A percentile compares a stretch with the other conserved stretches of the same genome.
These are phyloP conservation scores for Tenthredo mesomela DNA, from an alignment of 2,888 invertebrate genomes.

Conservation along the genomic window DNA sequence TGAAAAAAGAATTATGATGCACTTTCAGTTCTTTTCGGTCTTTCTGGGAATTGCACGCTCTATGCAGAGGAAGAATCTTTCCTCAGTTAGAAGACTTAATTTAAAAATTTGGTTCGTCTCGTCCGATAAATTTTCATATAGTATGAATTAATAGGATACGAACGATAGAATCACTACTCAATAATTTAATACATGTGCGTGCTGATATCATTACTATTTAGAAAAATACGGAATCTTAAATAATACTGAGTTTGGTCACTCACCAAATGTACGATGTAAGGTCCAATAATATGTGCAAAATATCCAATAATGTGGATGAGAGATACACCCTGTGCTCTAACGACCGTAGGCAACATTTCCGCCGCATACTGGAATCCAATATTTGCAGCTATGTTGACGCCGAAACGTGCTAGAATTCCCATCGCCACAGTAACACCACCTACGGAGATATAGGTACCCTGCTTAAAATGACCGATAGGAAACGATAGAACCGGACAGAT, in stretches of 20 bases:
- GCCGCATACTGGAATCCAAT: slow-evolving; percentile 95
- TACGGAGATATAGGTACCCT: slow-evolving; percentile 70
- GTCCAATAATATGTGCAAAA: slow-evolving; percentile 90
- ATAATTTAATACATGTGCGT: not conserved
- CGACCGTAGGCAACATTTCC: slow-evolving; percentile 92
- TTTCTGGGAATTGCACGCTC: too few species aligned
- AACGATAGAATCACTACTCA: too few species aligned
- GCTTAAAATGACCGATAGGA: too few species aligned
- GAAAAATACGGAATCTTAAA: not conserved
- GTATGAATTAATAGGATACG: too few species aligned
- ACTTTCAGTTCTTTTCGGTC: too few species aligned
- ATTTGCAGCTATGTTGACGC: slow-evolving; percentile 94
- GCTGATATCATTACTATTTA: not conserved
- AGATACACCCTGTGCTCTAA: slow-evolving; percentile 92
- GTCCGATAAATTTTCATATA: too few species aligned
- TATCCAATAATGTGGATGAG: slow-evolving; percentile 94
- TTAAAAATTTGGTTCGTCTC: too few species aligned
- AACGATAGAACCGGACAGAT: too few species aligned
- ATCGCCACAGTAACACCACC: slow-evolving; percentile 87
- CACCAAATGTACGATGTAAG: slow-evolving; percentile 91
- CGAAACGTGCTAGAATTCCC: slow-evolving; percentile 91
- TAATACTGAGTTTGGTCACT: slow-evolving; percentile 72
- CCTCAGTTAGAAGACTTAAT: too few species aligned
- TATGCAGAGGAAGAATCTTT: too few species aligned
- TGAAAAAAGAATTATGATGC: too few species aligned